Evolutionary conservation across 1,140 invertebrate genomes (phyloP).

Genomic region (Trialeurodes vaporariorum): DNA sequence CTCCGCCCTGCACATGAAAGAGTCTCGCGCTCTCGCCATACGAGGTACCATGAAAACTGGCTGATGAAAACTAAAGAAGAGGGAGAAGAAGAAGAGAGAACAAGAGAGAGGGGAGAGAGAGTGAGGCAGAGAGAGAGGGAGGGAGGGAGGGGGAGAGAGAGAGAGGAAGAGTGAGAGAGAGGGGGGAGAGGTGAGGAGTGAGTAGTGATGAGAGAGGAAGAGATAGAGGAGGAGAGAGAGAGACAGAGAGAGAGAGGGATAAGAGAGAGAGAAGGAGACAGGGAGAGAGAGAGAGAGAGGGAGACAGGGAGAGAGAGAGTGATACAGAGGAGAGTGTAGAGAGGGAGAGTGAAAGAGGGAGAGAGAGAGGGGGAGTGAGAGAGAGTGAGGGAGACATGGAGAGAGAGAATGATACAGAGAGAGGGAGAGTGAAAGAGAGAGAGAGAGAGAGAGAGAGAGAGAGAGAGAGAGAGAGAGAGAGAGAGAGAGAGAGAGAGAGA

Average conservation of each 20-base stretch:
- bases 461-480: too few species aligned
- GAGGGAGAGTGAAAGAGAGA: too few species aligned
- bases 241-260: neutral
- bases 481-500: too few species aligned
- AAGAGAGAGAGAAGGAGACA: neutral
- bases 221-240: neutral
- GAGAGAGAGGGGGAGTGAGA: too few species aligned
- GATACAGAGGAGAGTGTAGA: neutral
- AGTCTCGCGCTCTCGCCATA: too few species aligned
- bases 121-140: neutral
- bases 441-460: too few species aligned
- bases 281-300: neutral
- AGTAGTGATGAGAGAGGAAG: neutral
- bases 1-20: too few species aligned
- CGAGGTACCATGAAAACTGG: too few species aligned
- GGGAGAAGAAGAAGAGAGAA: too few species aligned
- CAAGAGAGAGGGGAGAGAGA: neutral
- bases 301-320: neutral
- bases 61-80: too few species aligned
- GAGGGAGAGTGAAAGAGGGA: neutral
- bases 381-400: too few species aligned
- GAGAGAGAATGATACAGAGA: too few species aligned
- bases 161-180: neutral
- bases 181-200: neutral
- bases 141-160: neutral